Evolutionary conservation across 2,888 invertebrate genomes (phyloP).

Genomic region (Nebria brevicollis): DNA sequence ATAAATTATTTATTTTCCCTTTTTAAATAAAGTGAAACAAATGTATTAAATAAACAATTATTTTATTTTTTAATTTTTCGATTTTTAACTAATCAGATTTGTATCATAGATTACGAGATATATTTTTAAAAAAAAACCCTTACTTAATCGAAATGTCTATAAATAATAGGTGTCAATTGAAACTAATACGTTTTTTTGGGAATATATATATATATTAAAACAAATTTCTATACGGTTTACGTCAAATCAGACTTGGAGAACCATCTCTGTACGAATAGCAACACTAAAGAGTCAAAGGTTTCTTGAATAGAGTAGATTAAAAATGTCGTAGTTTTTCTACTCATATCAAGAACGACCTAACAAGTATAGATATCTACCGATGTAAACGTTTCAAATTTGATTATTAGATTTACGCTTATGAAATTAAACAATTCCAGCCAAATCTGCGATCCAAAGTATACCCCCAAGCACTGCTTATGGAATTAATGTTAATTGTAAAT

Average conservation of each 20-base stretch:
- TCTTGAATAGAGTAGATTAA: not conserved
- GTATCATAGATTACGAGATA: too few relatives aligned
- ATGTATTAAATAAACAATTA: slow-evolving; percentile 9
- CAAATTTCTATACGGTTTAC: not conserved
- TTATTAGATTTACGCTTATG: not conserved
- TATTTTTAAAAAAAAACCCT: too few relatives aligned
- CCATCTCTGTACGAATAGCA: not conserved
- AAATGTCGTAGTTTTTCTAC: too few relatives aligned
- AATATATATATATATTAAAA: not conserved
- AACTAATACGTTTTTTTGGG: not conserved
- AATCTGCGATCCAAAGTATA: not conserved
- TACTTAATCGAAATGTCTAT: too few relatives aligned
- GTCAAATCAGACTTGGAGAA: not conserved
- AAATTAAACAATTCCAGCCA: not conserved
- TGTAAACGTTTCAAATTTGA: too few relatives aligned
- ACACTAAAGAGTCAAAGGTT: not conserved
- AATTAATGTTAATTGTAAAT: not conserved
- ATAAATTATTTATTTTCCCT: slow-evolving; percentile 38
- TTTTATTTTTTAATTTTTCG: slow-evolving; percentile 2
- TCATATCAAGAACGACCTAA: too few relatives aligned
- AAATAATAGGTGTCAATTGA: too few relatives aligned
- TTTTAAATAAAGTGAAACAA: slow-evolving; percentile 29
- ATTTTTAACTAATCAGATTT: slow-evolving; percentile 10
- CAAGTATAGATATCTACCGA: too few relatives aligned
- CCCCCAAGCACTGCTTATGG: not conserved